Percentiles rank a stretch among this genome's conserved stretches.
These are phyloP conservation scores for Ctenicera cuprea DNA, from an alignment of 2,888 invertebrate species.

Conservation along the genomic window DNA sequence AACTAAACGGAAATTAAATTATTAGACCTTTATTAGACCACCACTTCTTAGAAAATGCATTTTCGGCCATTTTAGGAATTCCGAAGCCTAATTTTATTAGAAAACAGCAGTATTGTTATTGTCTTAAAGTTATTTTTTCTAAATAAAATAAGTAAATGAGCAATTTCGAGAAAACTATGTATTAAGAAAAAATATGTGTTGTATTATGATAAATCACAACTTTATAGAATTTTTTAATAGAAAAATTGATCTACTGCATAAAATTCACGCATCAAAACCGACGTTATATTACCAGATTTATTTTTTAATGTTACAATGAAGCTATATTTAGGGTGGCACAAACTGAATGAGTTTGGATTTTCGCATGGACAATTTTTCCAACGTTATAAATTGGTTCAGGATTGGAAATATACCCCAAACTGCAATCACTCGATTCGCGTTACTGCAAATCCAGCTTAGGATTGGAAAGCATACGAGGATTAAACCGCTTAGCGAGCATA, in stretches of 20 bases:
- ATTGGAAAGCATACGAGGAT: constrained; percentile 10
- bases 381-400: constrained; percentile 31
- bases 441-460: constrained; percentile 27
- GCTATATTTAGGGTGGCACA: constrained; percentile 3
- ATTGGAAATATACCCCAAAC: constrained; percentile 32
- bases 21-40: no score
- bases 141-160: no score
- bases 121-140: no score
- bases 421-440: constrained; percentile 16
- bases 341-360: constrained; percentile 28
- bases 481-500: constrained; percentile 1
- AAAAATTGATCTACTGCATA: not conserved
- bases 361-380: constrained; percentile 30
- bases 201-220: no score
- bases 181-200: not conserved
- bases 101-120: no score
- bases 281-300: constrained; percentile 2
- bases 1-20: no score
- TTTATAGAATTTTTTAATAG: no score
- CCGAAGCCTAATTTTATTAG: no score
- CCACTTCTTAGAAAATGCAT: no score
- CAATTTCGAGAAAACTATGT: no score
- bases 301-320: constrained; percentile 15
- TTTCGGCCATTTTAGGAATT: no score
- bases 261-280: not conserved